Base-by-base conservation (phyloP, 2,888 invertebrate genomes). In the Catocala sponsa region DNA sequence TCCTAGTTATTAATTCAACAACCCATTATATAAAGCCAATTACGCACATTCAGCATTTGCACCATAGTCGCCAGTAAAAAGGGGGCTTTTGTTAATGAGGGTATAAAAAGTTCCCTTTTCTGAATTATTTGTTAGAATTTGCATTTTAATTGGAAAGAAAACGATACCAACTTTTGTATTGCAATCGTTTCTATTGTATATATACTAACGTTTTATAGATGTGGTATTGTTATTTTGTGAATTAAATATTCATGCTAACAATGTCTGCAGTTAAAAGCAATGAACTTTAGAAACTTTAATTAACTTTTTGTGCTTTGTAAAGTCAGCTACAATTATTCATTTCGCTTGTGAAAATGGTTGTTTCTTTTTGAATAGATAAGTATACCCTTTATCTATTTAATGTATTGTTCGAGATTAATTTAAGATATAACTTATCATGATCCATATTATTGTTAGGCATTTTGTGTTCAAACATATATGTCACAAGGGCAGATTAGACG, bases 141-240 rank as follows among this genome's bases (percentile, higher is more conserved):
- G 82, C 90, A 90, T 89, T 88, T 90, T 87, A 87, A 91, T 89
- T 86, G 82, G 79, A 84, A 87, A 86, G 84, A 86, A 85, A 87
- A 82, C 82, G 74, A 74, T 77, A 79, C 66, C 66, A 79, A 79
- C 76, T 78, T 77, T 74, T 74, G 67, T 83, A 79, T 76, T 81
- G 83, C 78, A 73, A 63, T 64, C 60, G 47, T 55, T 56, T 60
- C 54, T 50, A 61, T 64, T 63, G 61, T 65, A 44, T 51, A 25
- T 44, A 51, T 54, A 60, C 42, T 6, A 41, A 47, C 33, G n/a
- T 42, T 57, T 38, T 41, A 52, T 47, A 46, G 2, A 25, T 25
- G 25, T 25, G 25, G 25, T 4, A 25, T 25, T 25, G 25, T 25
- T 25, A 25, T 25, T 25, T 25, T 25, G 25, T 25, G 1, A 2